Conservation (phyloP, 2,113 vertebrate species). For the Acanthochromis polyacanthus region DNA sequence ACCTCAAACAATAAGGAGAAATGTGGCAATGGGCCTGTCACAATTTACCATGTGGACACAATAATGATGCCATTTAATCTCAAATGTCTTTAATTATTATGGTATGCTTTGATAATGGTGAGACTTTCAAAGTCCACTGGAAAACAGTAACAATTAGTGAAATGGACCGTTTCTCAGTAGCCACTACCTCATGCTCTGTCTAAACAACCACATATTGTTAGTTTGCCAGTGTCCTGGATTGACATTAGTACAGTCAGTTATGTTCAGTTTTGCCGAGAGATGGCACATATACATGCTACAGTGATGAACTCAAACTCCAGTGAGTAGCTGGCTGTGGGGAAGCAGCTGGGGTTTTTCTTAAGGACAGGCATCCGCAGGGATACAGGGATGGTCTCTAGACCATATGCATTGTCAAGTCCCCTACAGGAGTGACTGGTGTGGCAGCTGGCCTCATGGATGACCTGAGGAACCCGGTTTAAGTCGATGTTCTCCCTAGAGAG, state of each 20-base stretch:
- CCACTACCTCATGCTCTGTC: not conserved
- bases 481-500: slow-evolving; percentile 80
- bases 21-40: not conserved
- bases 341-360: slow-evolving; percentile 78
- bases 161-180: slow-evolving; percentile 12
- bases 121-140: not conserved
- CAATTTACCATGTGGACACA: not conserved
- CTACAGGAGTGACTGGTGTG: slow-evolving; percentile 78
- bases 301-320: slow-evolving; percentile 83
- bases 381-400: slow-evolving; percentile 83
- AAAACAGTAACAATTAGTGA: slow-evolving; percentile 4
- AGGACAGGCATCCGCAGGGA: slow-evolving; percentile 83
- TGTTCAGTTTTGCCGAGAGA: slow-evolving; percentile 74
- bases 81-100: slow-evolving; percentile 37
- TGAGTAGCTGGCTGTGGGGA: slow-evolving; percentile 71
- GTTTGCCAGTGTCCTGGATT: not conserved
- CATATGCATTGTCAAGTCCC: slow-evolving; percentile 62
- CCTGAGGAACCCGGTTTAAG: slow-evolving; percentile 81
- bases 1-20: not conserved
- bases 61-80: slow-evolving; percentile 2
- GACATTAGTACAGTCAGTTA: not conserved
- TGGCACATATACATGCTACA: slow-evolving; percentile 85
- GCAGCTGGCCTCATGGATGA: slow-evolving; percentile 84
- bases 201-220: not conserved
- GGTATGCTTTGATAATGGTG: slow-evolving; percentile 1